Base-by-base conservation (phyloP, 2,797 vertebrate genomes). In the Fundulus diaphanus region DNA sequence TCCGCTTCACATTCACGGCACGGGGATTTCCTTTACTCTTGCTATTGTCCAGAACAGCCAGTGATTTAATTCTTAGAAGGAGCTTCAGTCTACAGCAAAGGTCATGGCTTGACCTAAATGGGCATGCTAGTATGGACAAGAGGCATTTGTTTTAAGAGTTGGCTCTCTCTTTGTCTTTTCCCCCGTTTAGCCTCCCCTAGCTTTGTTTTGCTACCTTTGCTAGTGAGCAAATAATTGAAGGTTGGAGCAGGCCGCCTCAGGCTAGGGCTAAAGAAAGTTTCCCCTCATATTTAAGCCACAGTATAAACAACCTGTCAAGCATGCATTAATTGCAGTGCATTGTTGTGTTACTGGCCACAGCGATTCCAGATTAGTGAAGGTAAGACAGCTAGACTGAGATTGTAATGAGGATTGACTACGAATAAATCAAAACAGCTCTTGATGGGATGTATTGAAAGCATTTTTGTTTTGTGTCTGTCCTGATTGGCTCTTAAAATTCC, bases 1-100 rank as follows among this genome's bases (percentile, higher is more conserved):
- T 88, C 79, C 72, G 86, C 84, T 65, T 48, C 86, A 80, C 70
- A 78, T 75, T 80, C 68, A 70, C 44, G 66, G 82, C 77, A 68
- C 76, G 90, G 89, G 91, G 85, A 91, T 87, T 91, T 86, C 91
- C 90, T 86, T 73, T 84, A 57, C 82, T 78, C 81, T 76, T 68
- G 52, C 84, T 77, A 80, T 76, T 76, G 79, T 84, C 82, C 73
- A 70, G 65, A 54, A 73, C 74, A 72, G 79, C 29, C 79, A 75
- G 70, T 22, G 80, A 76, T 80, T 91, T 75, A 84, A 85, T 68
- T 79, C 72, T n/a, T 46, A 63, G 72, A 87, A 82, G 79, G 73
- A 80, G 78, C 82, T 73, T 74, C 65, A 80, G 68, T 71, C 81
- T 80, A 68, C 40, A 82, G 82, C 85, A 90, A 83, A 90, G 88